Base-by-base conservation (phyloP, 2,797 vertebrate species). In the Mallotus villosus region DNA sequence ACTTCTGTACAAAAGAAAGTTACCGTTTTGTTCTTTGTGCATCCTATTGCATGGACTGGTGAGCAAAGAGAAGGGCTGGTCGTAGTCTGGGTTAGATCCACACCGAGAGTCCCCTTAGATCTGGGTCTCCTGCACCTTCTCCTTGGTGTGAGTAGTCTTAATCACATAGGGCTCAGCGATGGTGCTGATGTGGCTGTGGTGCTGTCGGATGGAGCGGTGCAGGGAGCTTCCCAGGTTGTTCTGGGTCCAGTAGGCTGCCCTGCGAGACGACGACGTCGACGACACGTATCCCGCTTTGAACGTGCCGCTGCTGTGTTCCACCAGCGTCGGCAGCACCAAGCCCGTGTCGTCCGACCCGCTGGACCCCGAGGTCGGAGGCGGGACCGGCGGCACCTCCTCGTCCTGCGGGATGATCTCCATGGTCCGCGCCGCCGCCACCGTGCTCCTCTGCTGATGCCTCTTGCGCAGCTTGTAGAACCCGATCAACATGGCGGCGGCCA, bases 81-180 rank as follows among this genome's bases (percentile, higher is more conserved):
- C 79, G 84, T 77, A 65, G 73, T 69, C 67, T 78, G 75, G 80
- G 74, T 82, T 78, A 88, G 70, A 89, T 87, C 86, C 84, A 82
- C n/a, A 68, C n/a, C 24, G 25, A 49, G 29, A 55, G 51, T 78
- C 84, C 81, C 78, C 87, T 97, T 93, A 99, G 88, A 99, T 99
- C 92, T 99, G 97, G 82, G 97, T 98, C 91, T 99, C 97, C 94
- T 98, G 97, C 90, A 98, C 97, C 91, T 97, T 98, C 86, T 99
- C 97, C 92, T 98, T 98, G 88, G 94, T 88, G 74, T 97, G 96
- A 93, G 95, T 94, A 90, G 95, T 96, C 92, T 97, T 97, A 87
- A 97, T 95, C 85, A 94, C 73, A 72, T 95, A 97, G 86, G 96
- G 93, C 89, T 98, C 97, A 66, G 95, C 90, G 78, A 97, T 94